These are phyloP conservation scores for Perithous albicinctus DNA, from an alignment of 2,888 invertebrate species.

Conservation along the genomic window DNA sequence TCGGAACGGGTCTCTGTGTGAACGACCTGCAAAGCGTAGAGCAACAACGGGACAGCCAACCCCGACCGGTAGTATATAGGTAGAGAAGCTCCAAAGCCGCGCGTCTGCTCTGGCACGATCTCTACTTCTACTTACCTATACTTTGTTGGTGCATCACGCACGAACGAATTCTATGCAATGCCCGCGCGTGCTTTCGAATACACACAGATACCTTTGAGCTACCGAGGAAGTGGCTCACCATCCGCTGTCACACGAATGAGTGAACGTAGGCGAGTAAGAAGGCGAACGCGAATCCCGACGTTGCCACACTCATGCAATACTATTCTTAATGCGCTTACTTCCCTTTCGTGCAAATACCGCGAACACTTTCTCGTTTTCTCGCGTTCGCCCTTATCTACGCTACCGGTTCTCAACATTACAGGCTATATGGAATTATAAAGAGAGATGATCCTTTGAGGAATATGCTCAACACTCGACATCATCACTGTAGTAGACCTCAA, in stretches of 20 bases:
- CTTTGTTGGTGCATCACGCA: conserved; percentile 24
- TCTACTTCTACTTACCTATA: background rate
- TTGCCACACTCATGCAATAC: conserved; percentile 1
- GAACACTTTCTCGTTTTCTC: background rate
- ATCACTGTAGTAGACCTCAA: background rate
- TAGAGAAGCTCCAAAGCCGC: conserved; percentile 18
- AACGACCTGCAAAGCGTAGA: conserved; percentile 49
- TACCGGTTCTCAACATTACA: conserved; percentile 3
- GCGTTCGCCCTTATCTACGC: background rate
- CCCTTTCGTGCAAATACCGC: background rate
- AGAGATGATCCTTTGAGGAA: conserved; percentile 21
- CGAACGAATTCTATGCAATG: conserved; percentile 29
- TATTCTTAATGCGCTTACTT: conserved; percentile 27
- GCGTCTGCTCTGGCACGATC: conserved; percentile 20
- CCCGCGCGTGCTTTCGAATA: background rate
- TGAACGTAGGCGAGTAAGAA: background rate
- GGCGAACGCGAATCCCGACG: background rate
- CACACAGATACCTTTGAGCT: conserved; percentile 3
- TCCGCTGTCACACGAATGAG: conserved; percentile 19
- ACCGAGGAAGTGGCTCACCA: conserved; percentile 5
- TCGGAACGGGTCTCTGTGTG: conserved; percentile 11
- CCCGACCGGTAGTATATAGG: background rate
- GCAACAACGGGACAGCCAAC: conserved; percentile 42
- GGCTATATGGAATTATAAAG: conserved; percentile 10
- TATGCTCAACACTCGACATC: conserved; percentile 4